Conservation (phyloP, 2,888 invertebrate species). For the Plagodis pulveraria region DNA sequence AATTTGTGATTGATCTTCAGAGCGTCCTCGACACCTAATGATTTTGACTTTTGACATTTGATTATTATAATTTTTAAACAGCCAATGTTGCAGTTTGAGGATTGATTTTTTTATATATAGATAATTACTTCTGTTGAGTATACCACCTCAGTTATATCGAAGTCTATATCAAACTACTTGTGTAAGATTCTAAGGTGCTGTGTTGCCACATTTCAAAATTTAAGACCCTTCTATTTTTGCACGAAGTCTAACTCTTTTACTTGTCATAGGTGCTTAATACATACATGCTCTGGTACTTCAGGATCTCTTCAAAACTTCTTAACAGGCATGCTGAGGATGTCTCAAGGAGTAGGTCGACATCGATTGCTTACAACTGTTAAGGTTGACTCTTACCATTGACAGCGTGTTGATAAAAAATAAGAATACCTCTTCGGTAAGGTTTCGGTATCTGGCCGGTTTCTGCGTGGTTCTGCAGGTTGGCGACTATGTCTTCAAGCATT, state of each 20-base stretch:
- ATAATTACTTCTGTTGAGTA: no score
- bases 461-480: slow-evolving; percentile 96
- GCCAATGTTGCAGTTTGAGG: no score
- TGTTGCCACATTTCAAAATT: no score
- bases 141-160: no score
- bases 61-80: no score
- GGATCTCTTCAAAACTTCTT: slow-evolving; percentile 1
- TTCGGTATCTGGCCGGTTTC: slow-evolving; percentile 98
- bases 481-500: slow-evolving; percentile 97
- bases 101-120: no score
- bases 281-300: slow-evolving; percentile 1
- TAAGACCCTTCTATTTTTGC: background rate
- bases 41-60: no score
- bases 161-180: no score
- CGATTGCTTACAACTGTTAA: slow-evolving; percentile 12
- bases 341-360: slow-evolving; percentile 13
- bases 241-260: background rate
- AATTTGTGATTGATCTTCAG: no score
- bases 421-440: slow-evolving; percentile 92
- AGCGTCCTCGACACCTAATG: no score
- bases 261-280: background rate
- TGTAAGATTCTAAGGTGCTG: no score
- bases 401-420: slow-evolving; percentile 26
- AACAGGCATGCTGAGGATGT: slow-evolving; percentile 12
- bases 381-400: slow-evolving; percentile 18